phyloP scores from a whole-genome alignment of 1,140 invertebrate species.

The Prorops nasuta region DNA sequence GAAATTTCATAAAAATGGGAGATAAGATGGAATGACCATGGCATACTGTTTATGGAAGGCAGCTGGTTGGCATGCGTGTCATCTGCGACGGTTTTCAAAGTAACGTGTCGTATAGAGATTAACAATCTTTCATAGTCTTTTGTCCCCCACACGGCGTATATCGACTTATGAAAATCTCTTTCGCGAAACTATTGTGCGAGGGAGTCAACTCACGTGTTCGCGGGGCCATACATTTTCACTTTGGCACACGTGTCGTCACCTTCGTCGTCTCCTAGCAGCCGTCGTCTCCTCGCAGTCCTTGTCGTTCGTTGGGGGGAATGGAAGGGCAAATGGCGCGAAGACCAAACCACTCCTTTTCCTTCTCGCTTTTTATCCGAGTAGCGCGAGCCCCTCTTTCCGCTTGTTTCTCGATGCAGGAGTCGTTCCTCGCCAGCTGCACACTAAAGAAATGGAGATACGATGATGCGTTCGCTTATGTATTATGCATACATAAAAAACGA shows the following conservation, averaged over 20 bases:
- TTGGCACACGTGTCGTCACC: constrained; percentile 55
- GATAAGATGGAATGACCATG: no score
- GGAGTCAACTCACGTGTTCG: constrained; percentile 48
- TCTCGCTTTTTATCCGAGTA: constrained; percentile 3
- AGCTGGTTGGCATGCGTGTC: no score
- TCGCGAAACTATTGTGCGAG: constrained; percentile 12
- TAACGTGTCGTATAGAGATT: no score
- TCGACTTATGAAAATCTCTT: constrained; percentile 50
- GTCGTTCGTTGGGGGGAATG: constrained; percentile 14
- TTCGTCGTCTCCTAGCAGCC: constrained; percentile 45
- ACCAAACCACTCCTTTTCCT: constrained; percentile 11
- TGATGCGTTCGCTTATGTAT: constrained; percentile 50
- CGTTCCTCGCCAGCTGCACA: constrained; percentile 19
- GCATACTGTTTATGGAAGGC: no score
- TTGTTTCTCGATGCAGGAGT: constrained; percentile 17
- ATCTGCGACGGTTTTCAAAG: no score
- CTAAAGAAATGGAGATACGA: constrained; percentile 46
- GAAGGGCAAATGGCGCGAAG: constrained; percentile 6
- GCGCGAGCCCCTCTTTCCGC: constrained; percentile 2
- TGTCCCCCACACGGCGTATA: neutral
- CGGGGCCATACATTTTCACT: constrained; percentile 56
- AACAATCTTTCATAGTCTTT: no score
- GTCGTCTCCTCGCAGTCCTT: constrained; percentile 21
- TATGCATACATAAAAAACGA: constrained; percentile 42
- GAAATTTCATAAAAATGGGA: no score